Percentiles rank a stretch among this genome's conserved stretches.
phyloP scores from a whole-genome alignment of 2,797 vertebrate species.

The Acanthopagrus latus region DNA sequence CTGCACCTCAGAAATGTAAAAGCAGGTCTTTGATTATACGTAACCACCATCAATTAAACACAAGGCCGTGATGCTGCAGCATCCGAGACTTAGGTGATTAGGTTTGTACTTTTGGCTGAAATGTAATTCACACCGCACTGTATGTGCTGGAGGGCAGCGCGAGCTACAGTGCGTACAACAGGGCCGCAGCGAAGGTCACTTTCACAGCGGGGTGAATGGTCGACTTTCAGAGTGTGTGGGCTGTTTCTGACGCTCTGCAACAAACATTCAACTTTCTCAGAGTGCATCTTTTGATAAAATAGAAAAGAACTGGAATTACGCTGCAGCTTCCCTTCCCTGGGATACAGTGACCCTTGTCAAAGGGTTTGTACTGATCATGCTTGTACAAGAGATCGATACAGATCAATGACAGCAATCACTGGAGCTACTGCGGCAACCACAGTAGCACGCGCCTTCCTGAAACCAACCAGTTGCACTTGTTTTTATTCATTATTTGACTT shows the following conservation, averaged over 20 bases:
- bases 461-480: not conserved
- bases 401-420: conserved; percentile 7
- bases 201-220: conserved; percentile 17
- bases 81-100: conserved; percentile 15
- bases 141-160: conserved; percentile 23
- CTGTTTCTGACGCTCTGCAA: conserved; percentile 30
- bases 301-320: not conserved
- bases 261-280: conserved; percentile 18
- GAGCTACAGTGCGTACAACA: conserved; percentile 1
- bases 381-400: conserved; percentile 17
- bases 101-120: conserved; percentile 26
- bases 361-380: conserved; percentile 10
- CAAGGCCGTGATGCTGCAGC: not conserved
- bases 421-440: not conserved
- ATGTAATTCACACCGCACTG: conserved; percentile 22
- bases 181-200: conserved; percentile 41
- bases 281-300: not conserved
- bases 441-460: not conserved
- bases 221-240: conserved; percentile 26
- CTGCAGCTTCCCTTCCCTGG: too few relatives aligned
- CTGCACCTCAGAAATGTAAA: conserved; percentile 2
- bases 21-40: conserved; percentile 21
- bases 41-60: conserved; percentile 15
- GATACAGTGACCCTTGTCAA: not conserved
- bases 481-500: not conserved